Conservation (phyloP, 2,797 vertebrate species). For the Basileuterus tristriatus region DNA sequence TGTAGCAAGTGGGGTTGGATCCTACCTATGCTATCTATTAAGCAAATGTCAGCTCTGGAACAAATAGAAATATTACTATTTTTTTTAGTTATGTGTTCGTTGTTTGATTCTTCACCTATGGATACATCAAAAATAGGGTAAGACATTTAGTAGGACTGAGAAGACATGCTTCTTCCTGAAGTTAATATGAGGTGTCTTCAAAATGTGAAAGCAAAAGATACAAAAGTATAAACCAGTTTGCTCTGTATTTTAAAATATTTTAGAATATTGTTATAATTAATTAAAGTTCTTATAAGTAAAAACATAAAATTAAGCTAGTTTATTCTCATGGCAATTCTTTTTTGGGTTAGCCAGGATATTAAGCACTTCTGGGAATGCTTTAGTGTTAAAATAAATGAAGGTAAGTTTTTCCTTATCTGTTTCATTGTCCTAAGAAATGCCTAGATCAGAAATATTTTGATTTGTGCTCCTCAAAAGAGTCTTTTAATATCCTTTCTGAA, state of each 20-base stretch:
- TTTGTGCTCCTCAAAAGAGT: neutral
- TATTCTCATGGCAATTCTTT: neutral
- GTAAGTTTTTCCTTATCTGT: neutral
- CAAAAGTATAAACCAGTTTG: neutral
- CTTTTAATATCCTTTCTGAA: constrained; percentile 26
- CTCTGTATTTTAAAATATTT: neutral
- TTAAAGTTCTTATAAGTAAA: neutral
- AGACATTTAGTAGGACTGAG: neutral
- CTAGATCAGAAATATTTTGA: neutral
- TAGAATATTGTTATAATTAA: neutral
- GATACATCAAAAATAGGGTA: neutral
- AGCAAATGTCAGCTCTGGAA: neutral
- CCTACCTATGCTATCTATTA: neutral
- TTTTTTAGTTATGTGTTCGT: neutral
- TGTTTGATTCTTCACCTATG: neutral
- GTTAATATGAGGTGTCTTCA: neutral
- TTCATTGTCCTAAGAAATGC: neutral
- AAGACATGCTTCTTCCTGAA: neutral
- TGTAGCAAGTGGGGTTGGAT: neutral
- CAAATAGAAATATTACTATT: neutral
- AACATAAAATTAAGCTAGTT: neutral
- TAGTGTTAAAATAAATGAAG: neutral
- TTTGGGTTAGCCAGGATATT: neutral
- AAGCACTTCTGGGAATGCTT: neutral
- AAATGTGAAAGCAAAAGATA: neutral